phyloP scores from a whole-genome alignment of 2,888 invertebrate genomes.

The Incurvaria masculella region DNA sequence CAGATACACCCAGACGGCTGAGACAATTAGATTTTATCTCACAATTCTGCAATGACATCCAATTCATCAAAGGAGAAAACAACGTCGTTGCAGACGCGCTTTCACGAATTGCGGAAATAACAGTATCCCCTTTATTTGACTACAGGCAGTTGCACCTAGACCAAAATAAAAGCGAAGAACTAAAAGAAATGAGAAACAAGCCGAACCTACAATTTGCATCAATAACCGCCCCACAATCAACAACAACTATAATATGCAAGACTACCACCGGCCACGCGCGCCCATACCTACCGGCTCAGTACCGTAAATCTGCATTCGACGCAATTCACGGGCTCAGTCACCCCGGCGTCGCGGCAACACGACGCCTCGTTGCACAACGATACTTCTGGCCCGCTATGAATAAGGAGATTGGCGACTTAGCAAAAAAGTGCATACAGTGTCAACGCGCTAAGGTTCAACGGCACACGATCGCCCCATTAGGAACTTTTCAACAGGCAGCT shows the following conservation, averaged over 20 bases:
- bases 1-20: slow-evolving; percentile 12
- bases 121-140: slow-evolving; percentile 3
- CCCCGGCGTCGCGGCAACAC: slow-evolving; percentile 5
- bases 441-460: slow-evolving; percentile 12
- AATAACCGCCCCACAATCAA: background rate
- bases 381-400: slow-evolving; percentile 10
- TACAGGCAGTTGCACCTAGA: slow-evolving; percentile 3
- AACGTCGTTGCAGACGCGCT: slow-evolving; percentile 11
- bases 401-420: slow-evolving; percentile 8
- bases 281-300: slow-evolving; percentile 15
- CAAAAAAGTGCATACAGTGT: slow-evolving; percentile 9
- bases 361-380: slow-evolving; percentile 2
- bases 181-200: slow-evolving; percentile 3
- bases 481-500: slow-evolving; percentile 3
- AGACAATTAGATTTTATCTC: slow-evolving; percentile 8
- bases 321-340: slow-evolving; percentile 14
- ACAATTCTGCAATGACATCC: slow-evolving; percentile 7
- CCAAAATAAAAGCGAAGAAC: slow-evolving; percentile 2
- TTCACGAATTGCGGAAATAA: slow-evolving; percentile 4
- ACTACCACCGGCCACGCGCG: slow-evolving; percentile 4
- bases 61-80: slow-evolving; percentile 3
- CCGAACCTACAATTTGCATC: slow-evolving; percentile 1
- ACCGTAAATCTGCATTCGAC: slow-evolving; percentile 12
- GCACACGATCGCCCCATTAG: slow-evolving; percentile 8
- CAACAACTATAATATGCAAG: slow-evolving; percentile 2